Base-by-base conservation (phyloP, 1,140 invertebrate species). In the Drosophila asahinai region DNA sequence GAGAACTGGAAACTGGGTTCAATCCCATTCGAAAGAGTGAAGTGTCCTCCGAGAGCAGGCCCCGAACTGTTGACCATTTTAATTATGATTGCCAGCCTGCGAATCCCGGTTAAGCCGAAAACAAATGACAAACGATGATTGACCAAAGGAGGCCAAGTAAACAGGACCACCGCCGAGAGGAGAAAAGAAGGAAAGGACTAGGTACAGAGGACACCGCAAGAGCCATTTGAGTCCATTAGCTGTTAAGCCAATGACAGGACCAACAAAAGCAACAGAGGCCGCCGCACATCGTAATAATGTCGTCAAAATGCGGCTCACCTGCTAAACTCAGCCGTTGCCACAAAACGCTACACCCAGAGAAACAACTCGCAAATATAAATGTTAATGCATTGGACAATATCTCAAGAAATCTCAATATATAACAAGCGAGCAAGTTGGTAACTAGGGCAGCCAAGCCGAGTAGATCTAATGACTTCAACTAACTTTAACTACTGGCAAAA, bases 221-320 rank as follows among this genome's bases (percentile, higher is more conserved):
- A 67, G 67, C 72, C 86, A 74, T 86, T 86, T 87, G 67, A 73
- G 83, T 83, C 84, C 83, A 83, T 89, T 86, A 83, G 80, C 84
- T 83, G 80, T 77, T 87, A 86, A 87, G 83, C 83, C 76, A 80
- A 76, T 58, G 75, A 70, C 78, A 66, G 64, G 79, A 71, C 77
- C 22, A 25, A 25, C 22, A 4, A 3, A 61, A 63, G 60, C 51
- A 59, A 60, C 45, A 80, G 43, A 38, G 30, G 40, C 30, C 51
- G 60, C 76, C 45, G 73, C 78, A 81, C 54, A 70, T 79, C 52
- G 67, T 80, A 80, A 86, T 83, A 83, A 86, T 87, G 76, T 74
- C 67, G 61, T 86, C 79, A 68, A 61, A 62, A 54, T 72, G 79
- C 52, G 75, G 74, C 75, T 55, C 75, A 86, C 66, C 83, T 80